A percentile compares a stretch with the other conserved stretches of the same genome.
Conservation (phyloP, 1,140 invertebrate genomes). For the Pseudomyrmex gracilis region DNA sequence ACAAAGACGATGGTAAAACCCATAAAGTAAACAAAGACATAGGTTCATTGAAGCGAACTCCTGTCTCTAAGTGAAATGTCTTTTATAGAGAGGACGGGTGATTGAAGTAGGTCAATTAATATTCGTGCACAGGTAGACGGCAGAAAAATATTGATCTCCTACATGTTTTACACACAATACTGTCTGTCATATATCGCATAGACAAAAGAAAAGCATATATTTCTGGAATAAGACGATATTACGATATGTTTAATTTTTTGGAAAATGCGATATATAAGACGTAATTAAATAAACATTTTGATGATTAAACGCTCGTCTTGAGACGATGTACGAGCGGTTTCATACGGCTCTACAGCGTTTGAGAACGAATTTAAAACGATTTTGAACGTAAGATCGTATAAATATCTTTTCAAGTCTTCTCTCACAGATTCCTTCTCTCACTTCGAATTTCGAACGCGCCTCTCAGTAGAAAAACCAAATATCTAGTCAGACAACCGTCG, state of each 20-base stretch:
- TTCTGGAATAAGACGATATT: no score
- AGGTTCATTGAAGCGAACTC: not conserved
- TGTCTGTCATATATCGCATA: not conserved
- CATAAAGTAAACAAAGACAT: no score
- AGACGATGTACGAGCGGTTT: no score
- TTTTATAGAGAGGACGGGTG: not conserved
- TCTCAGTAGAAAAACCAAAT: constrained; percentile 60
- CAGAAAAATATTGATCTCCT: constrained; percentile 45
- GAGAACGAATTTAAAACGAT: no score
- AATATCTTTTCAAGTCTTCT: not conserved
- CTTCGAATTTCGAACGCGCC: not conserved
- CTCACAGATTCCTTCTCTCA: not conserved
- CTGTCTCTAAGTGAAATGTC: not conserved
- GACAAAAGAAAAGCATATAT: not conserved
- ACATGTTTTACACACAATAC: constrained; percentile 18
- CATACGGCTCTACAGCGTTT: no score
- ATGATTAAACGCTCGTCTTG: no score
- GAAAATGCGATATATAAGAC: no score
- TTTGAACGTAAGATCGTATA: not conserved
- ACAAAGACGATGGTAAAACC: no score
- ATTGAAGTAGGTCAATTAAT: constrained; percentile 43
- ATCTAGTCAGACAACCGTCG: constrained; percentile 62
- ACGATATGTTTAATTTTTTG: no score
- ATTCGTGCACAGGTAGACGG: constrained; percentile 14
- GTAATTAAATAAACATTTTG: no score